Evolutionary conservation across 1,140 invertebrate species (phyloP).

Genomic region (Paralvinella palmiformis): DNA sequence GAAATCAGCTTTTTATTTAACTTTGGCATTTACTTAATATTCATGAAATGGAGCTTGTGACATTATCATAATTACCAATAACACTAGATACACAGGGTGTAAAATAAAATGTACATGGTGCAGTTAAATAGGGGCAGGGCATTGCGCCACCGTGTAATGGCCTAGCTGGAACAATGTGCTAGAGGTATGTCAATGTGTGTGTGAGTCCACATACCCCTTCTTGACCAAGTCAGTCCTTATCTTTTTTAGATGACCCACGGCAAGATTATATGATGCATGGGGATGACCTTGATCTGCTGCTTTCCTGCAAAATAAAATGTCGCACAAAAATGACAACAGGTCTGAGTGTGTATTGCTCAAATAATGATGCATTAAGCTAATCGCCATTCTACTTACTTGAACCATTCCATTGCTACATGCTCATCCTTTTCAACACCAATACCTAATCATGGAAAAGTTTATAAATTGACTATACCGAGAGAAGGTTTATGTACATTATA

Average conservation of each 20-base stretch:
- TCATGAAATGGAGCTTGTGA: too few species aligned
- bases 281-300: constrained; percentile 57
- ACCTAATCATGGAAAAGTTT: constrained; percentile 36
- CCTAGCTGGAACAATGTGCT: too few species aligned
- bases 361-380: not conserved
- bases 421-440: constrained; percentile 52
- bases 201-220: constrained; percentile 5
- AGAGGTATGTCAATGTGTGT: too few species aligned
- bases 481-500: too few species aligned
- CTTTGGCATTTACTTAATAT: too few species aligned
- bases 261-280: constrained; percentile 57
- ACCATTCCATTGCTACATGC: constrained; percentile 55
- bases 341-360: not conserved
- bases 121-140: too few species aligned
- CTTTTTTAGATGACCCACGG: constrained; percentile 56
- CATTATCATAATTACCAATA: too few species aligned
- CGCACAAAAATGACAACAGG: not conserved
- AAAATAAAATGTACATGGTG: too few species aligned
- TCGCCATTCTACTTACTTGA: constrained; percentile 38
- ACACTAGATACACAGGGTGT: too few species aligned
- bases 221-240: constrained; percentile 21
- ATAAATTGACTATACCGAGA: too few species aligned
- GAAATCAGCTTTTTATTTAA: too few species aligned
- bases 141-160: too few species aligned
- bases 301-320: constrained; percentile 42